Conservation (phyloP, 1,140 invertebrate species). For the Drosophila bipectinata region DNA sequence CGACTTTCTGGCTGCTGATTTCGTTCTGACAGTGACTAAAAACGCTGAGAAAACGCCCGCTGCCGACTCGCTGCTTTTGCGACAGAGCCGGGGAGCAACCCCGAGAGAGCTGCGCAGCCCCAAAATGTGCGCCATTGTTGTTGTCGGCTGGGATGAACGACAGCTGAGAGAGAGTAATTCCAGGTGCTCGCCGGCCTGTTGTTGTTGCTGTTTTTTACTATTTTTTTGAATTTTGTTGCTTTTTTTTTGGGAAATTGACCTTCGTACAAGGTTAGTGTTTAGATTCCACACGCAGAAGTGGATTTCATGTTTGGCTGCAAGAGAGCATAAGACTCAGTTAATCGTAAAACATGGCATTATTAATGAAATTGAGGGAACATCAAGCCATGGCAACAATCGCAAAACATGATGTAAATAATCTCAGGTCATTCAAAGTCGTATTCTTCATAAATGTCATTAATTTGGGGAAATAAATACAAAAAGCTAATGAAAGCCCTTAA, state of each 20-base stretch:
- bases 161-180: conserved; percentile 19
- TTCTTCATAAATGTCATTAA: conserved; percentile 5
- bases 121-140: conserved; percentile 16
- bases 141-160: conserved; percentile 7
- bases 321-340: conserved; percentile 9
- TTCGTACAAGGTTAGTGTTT: conserved; percentile 71
- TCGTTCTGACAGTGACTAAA: conserved; percentile 55
- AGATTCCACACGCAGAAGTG: conserved; percentile 23
- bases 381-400: background rate
- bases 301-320: conserved; percentile 15
- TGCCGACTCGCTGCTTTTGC: conserved; percentile 10
- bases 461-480: background rate
- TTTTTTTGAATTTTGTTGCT: conserved; percentile 2
- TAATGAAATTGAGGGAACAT: background rate
- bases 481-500: background rate
- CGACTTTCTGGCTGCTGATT: conserved; percentile 58
- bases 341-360: conserved; percentile 1
- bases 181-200: conserved; percentile 30
- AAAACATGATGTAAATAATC: background rate
- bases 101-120: conserved; percentile 12
- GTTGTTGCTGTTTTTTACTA: conserved; percentile 2
- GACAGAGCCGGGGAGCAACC: background rate
- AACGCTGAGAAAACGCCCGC: conserved; percentile 31
- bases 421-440: conserved; percentile 21
- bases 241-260: conserved; percentile 58